Evolutionary conservation across 2,888 invertebrate species (phyloP), one percentile per base, ranked within the genome.

Genomic region (Ennomos quercinarius): DNA sequence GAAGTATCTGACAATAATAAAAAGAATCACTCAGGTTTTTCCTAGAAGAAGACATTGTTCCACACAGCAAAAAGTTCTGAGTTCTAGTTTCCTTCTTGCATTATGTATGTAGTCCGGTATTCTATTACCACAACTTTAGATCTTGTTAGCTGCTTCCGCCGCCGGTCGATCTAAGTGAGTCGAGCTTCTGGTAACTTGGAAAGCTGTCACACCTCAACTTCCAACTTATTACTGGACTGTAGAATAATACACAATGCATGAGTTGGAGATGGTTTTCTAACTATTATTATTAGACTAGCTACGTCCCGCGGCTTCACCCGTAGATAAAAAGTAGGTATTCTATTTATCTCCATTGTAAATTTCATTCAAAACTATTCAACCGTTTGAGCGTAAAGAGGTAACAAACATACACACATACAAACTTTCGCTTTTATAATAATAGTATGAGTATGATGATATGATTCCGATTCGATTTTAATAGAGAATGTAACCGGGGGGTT

Each of bases 61-160:
- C 11, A 42, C n/a, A 35, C 11, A 50, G 37, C 36, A 35, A 43
- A 27, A 47, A 47, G 38, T 43, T n/a, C 9, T 11, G 39, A 47
- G 38, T 39, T n/a, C 10, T 11, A 46, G 42, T 39, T 48, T 56
- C 48, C 48, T 17, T 47, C 40, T 43, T 58, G 58, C 58, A 48
- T 58, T 39, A 52, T 48, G 39, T 43, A 52, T 57, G 43, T 48
- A 52, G 40, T 9, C 12, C 41, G 49, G 39, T 45, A 59, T 54
- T 50, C 59, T 54, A 59, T 50, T 42, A 49, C 54, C 42, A 12
- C 36, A 59, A 59, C 59, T 59, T 54, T 54, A 43, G 59, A 59
- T 59, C 54, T 59, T 50, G 59, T 59, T 59, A 54, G 37, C 41
- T 54, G 49, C 49, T 54, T 17, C 38, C 2, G 11, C 49, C 27